Base-by-base conservation (phyloP, 1,140 invertebrate species). In the Mya arenaria region DNA sequence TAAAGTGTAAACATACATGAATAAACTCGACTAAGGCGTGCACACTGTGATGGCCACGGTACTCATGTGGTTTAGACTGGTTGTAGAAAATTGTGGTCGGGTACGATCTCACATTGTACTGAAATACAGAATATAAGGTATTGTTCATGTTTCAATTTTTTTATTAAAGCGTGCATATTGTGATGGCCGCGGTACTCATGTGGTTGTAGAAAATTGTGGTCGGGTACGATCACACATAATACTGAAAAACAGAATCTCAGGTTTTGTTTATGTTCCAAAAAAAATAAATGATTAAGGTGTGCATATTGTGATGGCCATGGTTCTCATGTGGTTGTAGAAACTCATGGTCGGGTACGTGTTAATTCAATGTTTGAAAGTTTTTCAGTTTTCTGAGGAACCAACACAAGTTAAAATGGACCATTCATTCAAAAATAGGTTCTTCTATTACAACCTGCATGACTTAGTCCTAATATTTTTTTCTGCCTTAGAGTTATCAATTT, bases 341-440 rank as follows among this genome's bases (percentile, higher is more conserved):
- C 96, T 94, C 8, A 95, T 95, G 0, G 96, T 96, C 2, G 96
- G 96, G 92, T 97, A 97, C 6, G 95, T n/a, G n/a, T n/a, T n/a
- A n/a, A n/a, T n/a, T n/a, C n/a, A n/a, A n/a, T n/a, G n/a, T n/a
- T n/a, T n/a, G n/a, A n/a, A n/a, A n/a, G n/a, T n/a, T n/a, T n/a
- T n/a, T n/a, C n/a, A n/a, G n/a, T n/a, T n/a, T n/a, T n/a, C n/a
- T n/a, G n/a, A n/a, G n/a, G n/a, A n/a, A n/a, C n/a, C n/a, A n/a
- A n/a, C n/a, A n/a, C n/a, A n/a, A n/a, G n/a, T n/a, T n/a, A n/a
- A n/a, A n/a, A n/a, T n/a, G n/a, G n/a, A n/a, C n/a, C n/a, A n/a
- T n/a, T n/a, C n/a, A n/a, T n/a, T n/a, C n/a, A n/a, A n/a, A n/a
- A n/a, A n/a, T n/a, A n/a, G n/a, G n/a, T n/a, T n/a, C n/a, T n/a